Percentiles rank a stretch among this genome's conserved stretches.
phyloP scores from a whole-genome alignment of 2,888 invertebrate species.

The Zygaena filipendulae region DNA sequence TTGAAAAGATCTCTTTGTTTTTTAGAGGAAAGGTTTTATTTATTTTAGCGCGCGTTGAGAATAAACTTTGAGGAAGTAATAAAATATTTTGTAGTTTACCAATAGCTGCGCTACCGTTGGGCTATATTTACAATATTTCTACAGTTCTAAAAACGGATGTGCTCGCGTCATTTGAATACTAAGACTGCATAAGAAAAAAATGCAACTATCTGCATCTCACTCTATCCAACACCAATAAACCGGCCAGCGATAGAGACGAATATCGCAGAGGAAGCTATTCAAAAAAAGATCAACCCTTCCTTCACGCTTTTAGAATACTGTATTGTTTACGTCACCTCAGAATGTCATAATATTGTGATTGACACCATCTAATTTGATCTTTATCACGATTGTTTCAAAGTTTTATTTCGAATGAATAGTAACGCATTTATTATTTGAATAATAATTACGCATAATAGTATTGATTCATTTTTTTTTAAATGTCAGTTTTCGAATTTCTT shows the following conservation, averaged over 20 bases:
- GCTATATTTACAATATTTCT: too few relatives aligned
- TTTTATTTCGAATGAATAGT: too few relatives aligned
- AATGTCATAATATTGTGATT: constrained; percentile 24
- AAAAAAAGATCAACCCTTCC: constrained; percentile 67
- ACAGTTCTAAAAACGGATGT: constrained; percentile 65
- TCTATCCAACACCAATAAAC: too few relatives aligned
- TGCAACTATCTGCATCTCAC: too few relatives aligned
- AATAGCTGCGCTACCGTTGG: too few relatives aligned
- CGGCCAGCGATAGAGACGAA: constrained; percentile 33
- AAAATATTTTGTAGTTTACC: constrained; percentile 51
- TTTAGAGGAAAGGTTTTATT: too few relatives aligned
- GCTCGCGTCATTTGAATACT: constrained; percentile 60
- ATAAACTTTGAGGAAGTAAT: constrained; percentile 58
- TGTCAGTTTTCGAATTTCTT: constrained; percentile 27
- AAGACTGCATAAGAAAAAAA: constrained; percentile 50
- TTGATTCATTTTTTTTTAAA: constrained; percentile 30
- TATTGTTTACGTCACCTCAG: constrained; percentile 42
- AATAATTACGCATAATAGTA: too few relatives aligned
- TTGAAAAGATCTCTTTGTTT: too few relatives aligned
- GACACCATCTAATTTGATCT: constrained; percentile 28
- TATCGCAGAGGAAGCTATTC: constrained; percentile 49
- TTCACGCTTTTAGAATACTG: constrained; percentile 56
- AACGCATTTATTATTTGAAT: too few relatives aligned
- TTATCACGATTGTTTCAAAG: too few relatives aligned
- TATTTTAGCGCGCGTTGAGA: too few relatives aligned